Evolutionary conservation across 1,140 invertebrate genomes (phyloP).

Genomic region (Cotesia chilonis): DNA sequence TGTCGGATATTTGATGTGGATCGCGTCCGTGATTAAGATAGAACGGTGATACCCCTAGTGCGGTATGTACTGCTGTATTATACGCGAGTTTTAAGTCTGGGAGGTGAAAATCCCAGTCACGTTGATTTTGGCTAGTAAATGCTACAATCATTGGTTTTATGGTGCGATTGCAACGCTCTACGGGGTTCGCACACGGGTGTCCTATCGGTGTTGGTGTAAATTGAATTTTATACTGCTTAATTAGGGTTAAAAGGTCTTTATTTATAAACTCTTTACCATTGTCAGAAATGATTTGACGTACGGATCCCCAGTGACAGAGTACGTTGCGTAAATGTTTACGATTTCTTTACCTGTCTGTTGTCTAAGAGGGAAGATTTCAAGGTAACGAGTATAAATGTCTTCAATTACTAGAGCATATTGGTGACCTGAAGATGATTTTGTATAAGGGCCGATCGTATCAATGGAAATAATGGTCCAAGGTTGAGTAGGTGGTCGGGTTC

Average conservation of each 20-base stretch:
- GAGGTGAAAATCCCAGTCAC: neutral
- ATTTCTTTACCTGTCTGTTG: slow-evolving; percentile 25
- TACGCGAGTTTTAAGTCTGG: neutral
- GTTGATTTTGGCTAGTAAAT: neutral
- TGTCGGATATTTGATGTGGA: neutral
- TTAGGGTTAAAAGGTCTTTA: slow-evolving; percentile 11
- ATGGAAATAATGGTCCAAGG: neutral
- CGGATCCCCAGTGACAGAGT: slow-evolving; percentile 30
- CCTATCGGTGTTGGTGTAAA: slow-evolving; percentile 7
- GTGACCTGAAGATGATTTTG: slow-evolving; percentile 32
- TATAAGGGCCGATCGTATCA: neutral
- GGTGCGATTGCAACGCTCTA: slow-evolving; percentile 26
- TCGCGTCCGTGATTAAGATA: slow-evolving; percentile 9
- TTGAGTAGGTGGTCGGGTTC: neutral
- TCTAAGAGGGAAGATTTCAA: slow-evolving; percentile 31
- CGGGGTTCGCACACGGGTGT: slow-evolving; percentile 29
- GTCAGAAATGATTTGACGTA: slow-evolving; percentile 26
- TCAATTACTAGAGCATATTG: slow-evolving; percentile 28
- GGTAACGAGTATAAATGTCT: slow-evolving; percentile 37
- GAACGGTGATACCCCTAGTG: neutral
- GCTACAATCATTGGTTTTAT: slow-evolving; percentile 26
- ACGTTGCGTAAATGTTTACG: slow-evolving; percentile 14
- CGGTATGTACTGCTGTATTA: neutral
- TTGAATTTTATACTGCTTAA: neutral
- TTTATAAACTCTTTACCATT: slow-evolving; percentile 32